phyloP scores from a whole-genome alignment of 2,113 vertebrate species.

The Podarcis raffonei region DNA sequence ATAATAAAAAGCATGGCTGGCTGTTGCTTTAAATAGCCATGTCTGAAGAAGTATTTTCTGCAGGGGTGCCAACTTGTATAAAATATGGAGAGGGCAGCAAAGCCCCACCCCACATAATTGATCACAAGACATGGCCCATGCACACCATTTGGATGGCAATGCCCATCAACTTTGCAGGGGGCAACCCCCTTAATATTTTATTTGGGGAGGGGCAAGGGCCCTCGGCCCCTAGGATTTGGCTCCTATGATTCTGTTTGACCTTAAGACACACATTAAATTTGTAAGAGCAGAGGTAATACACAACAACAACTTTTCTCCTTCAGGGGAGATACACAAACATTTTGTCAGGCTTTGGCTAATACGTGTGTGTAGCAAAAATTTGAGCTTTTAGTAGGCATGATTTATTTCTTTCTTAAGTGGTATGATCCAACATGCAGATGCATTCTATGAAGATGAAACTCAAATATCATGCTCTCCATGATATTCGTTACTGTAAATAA shows the following conservation, averaged over 20 bases:
- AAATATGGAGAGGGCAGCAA: no score
- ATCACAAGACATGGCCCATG: no score
- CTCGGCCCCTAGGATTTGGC: no score
- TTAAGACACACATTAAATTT: background rate
- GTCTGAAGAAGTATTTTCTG: background rate
- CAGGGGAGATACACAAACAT: slow-evolving; percentile 7
- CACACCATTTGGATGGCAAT: no score
- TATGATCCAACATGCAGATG: background rate
- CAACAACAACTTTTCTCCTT: background rate
- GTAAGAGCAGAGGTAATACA: background rate
- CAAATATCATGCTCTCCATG: background rate
- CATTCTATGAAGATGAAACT: background rate
- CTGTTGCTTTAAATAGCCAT: background rate
- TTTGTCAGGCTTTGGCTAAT: background rate
- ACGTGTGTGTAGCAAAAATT: background rate
- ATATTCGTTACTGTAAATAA: background rate
- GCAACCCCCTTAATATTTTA: no score
- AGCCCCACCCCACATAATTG: no score
- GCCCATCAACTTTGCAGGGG: no score
- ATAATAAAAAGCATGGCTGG: background rate
- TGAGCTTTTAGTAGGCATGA: background rate
- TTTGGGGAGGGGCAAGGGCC: no score
- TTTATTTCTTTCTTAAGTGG: background rate
- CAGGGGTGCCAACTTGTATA: no score
- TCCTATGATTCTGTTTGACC: background rate